These are phyloP conservation scores for Anas bernieri DNA, from an alignment of 2,797 vertebrate species.

Conservation along the genomic window DNA sequence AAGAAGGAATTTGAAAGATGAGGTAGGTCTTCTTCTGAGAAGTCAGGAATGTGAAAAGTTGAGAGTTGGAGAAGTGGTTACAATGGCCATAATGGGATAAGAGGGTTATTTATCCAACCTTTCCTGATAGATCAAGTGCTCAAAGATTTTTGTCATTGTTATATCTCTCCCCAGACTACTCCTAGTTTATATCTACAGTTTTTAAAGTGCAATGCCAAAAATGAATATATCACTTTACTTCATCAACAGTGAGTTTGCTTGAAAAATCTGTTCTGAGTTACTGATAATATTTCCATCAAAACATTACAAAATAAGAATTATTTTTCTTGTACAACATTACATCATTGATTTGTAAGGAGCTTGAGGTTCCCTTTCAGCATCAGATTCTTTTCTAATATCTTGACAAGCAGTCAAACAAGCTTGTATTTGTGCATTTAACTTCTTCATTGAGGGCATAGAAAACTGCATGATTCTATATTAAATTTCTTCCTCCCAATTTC, in stretches of 20 bases:
- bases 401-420: neutral
- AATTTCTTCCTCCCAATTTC: neutral
- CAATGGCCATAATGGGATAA: neutral
- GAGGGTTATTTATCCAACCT: neutral
- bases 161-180: neutral
- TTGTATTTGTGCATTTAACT: neutral
- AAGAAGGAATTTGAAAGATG: neutral
- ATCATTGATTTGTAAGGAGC: neutral
- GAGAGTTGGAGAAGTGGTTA: neutral
- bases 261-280: neutral
- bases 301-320: neutral
- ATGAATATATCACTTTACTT: neutral
- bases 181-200: neutral
- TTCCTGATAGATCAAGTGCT: neutral
- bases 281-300: neutral
- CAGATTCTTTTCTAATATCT: neutral
- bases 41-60: neutral
- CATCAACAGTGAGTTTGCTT: neutral
- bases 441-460: neutral
- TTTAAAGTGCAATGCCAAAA: neutral
- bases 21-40: neutral
- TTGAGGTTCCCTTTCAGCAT: neutral
- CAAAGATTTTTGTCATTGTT: neutral
- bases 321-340: neutral
- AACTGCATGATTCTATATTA: neutral